Conservation (phyloP, 2,797 vertebrate species). For the Sebastes cheni region DNA sequence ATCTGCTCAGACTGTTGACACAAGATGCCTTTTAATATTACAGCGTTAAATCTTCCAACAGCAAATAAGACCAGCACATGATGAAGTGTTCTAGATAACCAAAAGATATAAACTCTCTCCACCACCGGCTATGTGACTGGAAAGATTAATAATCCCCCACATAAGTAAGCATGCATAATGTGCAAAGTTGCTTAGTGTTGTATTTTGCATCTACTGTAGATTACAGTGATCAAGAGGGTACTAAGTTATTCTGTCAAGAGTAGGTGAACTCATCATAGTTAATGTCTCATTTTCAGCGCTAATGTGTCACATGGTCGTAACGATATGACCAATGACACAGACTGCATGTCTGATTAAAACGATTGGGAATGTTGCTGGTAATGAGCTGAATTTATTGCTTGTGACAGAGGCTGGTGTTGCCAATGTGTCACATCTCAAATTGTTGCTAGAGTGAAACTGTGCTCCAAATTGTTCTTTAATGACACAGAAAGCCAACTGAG, state of each 20-base stretch:
- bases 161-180: not conserved
- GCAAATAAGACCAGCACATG: not conserved
- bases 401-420: not conserved
- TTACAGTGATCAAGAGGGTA: conserved; percentile 13
- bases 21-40: not conserved
- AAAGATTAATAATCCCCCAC: not conserved
- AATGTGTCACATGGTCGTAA: conserved; percentile 15
- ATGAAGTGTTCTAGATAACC: not conserved
- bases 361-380: not conserved
- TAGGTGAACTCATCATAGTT: conserved; percentile 22
- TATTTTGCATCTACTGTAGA: conserved; percentile 4
- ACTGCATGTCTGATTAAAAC: conserved; percentile 25
- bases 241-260: conserved; percentile 25
- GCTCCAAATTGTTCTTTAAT: not conserved
- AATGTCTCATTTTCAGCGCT: conserved; percentile 27
- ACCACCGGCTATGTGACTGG: not conserved
- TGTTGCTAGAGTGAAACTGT: not conserved
- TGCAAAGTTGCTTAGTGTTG: not conserved
- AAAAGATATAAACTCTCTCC: not conserved
- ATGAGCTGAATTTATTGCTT: conserved; percentile 29
- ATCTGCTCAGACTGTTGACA: conserved; percentile 5
- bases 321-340: conserved; percentile 1
- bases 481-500: conserved; percentile 7
- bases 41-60: not conserved
- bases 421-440: conserved; percentile 3